Conservation (phyloP, 2,888 invertebrate genomes). For the Oeneis ivallda region DNA sequence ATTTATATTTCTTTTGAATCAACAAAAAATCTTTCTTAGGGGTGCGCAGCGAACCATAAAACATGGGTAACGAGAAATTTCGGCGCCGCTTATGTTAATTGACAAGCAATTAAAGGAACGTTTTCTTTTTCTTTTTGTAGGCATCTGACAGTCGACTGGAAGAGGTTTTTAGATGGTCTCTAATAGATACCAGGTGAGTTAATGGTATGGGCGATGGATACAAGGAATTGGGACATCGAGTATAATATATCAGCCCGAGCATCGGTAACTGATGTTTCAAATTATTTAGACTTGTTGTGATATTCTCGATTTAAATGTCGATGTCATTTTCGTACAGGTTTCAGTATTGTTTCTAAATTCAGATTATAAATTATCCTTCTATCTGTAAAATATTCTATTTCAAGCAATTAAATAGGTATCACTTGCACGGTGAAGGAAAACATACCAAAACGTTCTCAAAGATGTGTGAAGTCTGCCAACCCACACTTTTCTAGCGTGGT, state of each 20-base stretch:
- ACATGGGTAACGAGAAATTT: conserved; percentile 35
- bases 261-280: background rate
- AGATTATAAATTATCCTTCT: background rate
- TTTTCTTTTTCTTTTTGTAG: conserved; percentile 21
- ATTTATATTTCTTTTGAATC: conserved; percentile 19
- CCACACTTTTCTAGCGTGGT: too few species aligned
- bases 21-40: conserved; percentile 31
- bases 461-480: too few species aligned
- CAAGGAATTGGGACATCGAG: conserved; percentile 25
- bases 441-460: too few species aligned
- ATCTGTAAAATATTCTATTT: too few species aligned
- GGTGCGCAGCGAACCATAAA: conserved; percentile 43
- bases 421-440: too few species aligned
- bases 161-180: conserved; percentile 35
- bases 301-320: background rate
- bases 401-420: too few species aligned
- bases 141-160: conserved; percentile 28
- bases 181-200: conserved; percentile 33
- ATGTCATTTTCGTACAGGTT: background rate
- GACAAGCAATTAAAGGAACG: conserved; percentile 36
- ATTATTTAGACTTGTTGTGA: background rate
- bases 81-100: conserved; percentile 36
- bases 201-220: conserved; percentile 30
- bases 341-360: background rate
- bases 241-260: background rate